Evolutionary conservation across 2,797 vertebrate species (phyloP).

Genomic region (Apodemus agrarius): DNA sequence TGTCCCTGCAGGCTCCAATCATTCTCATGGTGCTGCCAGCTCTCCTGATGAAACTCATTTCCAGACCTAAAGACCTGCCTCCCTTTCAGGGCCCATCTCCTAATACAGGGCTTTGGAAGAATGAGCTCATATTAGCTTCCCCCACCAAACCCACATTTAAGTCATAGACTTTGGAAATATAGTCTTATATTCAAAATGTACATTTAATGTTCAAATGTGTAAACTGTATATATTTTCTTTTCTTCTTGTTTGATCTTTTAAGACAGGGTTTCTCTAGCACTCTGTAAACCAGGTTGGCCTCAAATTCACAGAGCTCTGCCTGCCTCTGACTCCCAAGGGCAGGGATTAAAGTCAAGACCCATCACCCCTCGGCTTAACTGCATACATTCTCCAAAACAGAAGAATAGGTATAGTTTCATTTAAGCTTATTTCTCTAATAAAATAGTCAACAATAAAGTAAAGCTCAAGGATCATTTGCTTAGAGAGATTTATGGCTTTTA

Average conservation of each 20-base stretch:
- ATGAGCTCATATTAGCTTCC: background rate
- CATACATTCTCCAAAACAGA: slow-evolving; percentile 30
- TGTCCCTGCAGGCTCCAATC: background rate
- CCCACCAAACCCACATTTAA: background rate
- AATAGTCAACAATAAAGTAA: background rate
- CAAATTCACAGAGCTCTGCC: background rate
- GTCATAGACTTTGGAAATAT: background rate
- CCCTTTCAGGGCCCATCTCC: background rate
- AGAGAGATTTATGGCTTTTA: slow-evolving; percentile 46
- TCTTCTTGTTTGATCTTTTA: background rate
- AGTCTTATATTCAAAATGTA: slow-evolving; percentile 15
- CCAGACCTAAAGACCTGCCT: background rate
- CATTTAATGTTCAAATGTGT: slow-evolving; percentile 35
- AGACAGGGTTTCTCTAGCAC: background rate
- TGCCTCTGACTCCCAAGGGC: background rate
- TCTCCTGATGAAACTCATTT: background rate
- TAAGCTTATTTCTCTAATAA: slow-evolving; percentile 47
- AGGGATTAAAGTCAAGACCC: background rate
- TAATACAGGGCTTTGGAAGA: background rate
- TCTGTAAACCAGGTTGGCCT: background rate
- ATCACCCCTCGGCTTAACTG: background rate
- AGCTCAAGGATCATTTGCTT: background rate
- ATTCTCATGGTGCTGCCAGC: too few species aligned
- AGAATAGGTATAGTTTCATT: slow-evolving; percentile 56
- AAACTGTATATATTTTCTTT: background rate